Evolutionary conservation across 2,888 invertebrate genomes (phyloP).

Genomic region (Sinopyrophorus schimmeli): DNA sequence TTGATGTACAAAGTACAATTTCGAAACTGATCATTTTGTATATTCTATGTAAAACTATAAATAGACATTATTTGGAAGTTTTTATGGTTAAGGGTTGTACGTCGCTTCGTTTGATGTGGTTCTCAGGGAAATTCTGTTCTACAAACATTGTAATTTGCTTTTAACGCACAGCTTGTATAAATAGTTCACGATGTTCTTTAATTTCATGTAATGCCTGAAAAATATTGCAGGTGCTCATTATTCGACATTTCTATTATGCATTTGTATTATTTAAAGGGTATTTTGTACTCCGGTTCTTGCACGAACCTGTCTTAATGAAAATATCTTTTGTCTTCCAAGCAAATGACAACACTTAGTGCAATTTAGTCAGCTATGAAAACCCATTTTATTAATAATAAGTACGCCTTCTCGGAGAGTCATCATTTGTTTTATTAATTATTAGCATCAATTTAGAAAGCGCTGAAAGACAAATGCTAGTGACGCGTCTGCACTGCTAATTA

Average conservation of each 20-base stretch:
- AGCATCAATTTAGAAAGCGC: slow-evolving; percentile 35
- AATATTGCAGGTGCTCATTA: neutral
- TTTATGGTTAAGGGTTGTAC: slow-evolving; percentile 33
- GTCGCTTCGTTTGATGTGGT: slow-evolving; percentile 36
- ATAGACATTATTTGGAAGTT: slow-evolving; percentile 27
- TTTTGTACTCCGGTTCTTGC: slow-evolving; percentile 4
- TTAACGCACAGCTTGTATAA: slow-evolving; percentile 25
- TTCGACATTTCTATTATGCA: neutral
- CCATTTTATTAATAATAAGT: slow-evolving; percentile 30
- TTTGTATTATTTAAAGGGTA: neutral
- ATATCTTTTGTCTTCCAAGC: slow-evolving; percentile 22
- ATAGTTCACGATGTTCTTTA: slow-evolving; percentile 11
- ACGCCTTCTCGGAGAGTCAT: slow-evolving; percentile 32
- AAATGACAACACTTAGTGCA: slow-evolving; percentile 24
- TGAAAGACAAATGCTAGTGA: slow-evolving; percentile 38
- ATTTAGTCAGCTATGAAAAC: slow-evolving; percentile 24
- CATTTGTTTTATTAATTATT: slow-evolving; percentile 39
- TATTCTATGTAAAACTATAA: slow-evolving; percentile 29
- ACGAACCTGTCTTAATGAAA: slow-evolving; percentile 5
- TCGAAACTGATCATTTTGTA: too few relatives aligned
- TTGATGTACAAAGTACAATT: too few relatives aligned
- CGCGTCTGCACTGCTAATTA: slow-evolving; percentile 36
- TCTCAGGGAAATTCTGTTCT: slow-evolving; percentile 29
- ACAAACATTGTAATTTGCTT: slow-evolving; percentile 37
- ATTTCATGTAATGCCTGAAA: slow-evolving; percentile 4